These are phyloP conservation scores for Drosophila jambulina DNA, from an alignment of 1,140 invertebrate species.

Conservation along the genomic window DNA sequence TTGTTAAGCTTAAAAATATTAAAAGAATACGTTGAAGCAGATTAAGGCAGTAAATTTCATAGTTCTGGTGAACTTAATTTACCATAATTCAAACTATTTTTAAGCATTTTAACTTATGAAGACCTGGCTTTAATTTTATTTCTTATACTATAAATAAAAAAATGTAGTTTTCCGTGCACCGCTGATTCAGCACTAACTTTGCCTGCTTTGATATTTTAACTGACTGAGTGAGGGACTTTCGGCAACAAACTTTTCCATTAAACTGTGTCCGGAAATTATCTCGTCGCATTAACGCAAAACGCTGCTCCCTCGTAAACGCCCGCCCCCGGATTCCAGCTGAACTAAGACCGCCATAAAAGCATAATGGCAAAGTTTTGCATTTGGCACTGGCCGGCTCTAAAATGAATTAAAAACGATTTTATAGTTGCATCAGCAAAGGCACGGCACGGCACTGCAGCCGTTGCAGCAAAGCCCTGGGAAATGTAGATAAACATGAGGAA, in stretches of 20 bases:
- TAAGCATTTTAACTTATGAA: neutral
- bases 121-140: neutral
- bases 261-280: slow-evolving; percentile 57
- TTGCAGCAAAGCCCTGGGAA: slow-evolving; percentile 28
- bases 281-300: slow-evolving; percentile 56
- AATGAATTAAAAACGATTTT: slow-evolving; percentile 61
- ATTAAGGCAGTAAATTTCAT: neutral
- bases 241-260: slow-evolving; percentile 55
- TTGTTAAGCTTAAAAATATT: neutral
- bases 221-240: slow-evolving; percentile 42
- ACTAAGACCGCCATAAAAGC: slow-evolving; percentile 33
- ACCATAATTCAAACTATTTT: neutral
- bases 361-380: slow-evolving; percentile 49
- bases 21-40: neutral
- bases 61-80: neutral
- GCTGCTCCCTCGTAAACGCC: slow-evolving; percentile 37
- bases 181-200: slow-evolving; percentile 20
- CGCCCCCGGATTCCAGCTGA: neutral
- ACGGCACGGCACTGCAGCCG: slow-evolving; percentile 2
- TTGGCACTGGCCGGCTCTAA: slow-evolving; percentile 35
- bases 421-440: slow-evolving; percentile 45
- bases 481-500: slow-evolving; percentile 50
- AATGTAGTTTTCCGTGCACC: slow-evolving; percentile 3
- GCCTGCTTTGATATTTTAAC: slow-evolving; percentile 46
- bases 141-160: neutral